phyloP scores from a whole-genome alignment of 2,113 vertebrate species.

The Engystomops pustulosus region DNA sequence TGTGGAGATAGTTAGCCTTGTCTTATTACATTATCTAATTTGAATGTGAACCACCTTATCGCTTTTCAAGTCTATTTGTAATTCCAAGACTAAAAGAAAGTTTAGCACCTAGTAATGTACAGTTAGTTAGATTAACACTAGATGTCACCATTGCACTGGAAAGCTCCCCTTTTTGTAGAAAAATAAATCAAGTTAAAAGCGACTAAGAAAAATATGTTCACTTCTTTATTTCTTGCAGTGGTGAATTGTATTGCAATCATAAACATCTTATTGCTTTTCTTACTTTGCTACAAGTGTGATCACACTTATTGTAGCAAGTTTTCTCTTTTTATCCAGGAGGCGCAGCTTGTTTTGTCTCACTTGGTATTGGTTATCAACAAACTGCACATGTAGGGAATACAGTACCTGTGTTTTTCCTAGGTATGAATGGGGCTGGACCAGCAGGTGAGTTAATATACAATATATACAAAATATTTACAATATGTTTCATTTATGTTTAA shows the following conservation, averaged over 20 bases:
- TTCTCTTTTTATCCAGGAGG: background rate
- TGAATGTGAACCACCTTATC: background rate
- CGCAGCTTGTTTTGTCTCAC: background rate
- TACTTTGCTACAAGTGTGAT: slow-evolving; percentile 30
- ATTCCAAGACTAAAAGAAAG: background rate
- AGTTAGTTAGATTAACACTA: background rate
- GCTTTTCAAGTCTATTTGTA: background rate
- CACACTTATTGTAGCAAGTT: slow-evolving; percentile 18
- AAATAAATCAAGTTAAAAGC: background rate
- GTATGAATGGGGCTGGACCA: too few relatives aligned
- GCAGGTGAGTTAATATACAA: too few relatives aligned
- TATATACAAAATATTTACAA: too few relatives aligned
- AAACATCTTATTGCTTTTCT: slow-evolving; percentile 9
- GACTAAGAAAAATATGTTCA: background rate
- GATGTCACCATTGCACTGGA: background rate
- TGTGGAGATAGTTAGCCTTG: too few relatives aligned
- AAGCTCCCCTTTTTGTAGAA: background rate
- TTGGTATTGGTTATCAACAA: background rate
- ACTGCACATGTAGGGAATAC: background rate
- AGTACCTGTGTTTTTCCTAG: too few relatives aligned
- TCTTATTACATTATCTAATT: too few relatives aligned
- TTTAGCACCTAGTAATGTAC: background rate
- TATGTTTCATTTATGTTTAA: too few relatives aligned
- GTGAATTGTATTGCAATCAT: slow-evolving; percentile 26
- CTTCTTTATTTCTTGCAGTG: background rate